Evolutionary conservation across 2,113 vertebrate genomes (phyloP).

Genomic region (Callaeas wilsoni): DNA sequence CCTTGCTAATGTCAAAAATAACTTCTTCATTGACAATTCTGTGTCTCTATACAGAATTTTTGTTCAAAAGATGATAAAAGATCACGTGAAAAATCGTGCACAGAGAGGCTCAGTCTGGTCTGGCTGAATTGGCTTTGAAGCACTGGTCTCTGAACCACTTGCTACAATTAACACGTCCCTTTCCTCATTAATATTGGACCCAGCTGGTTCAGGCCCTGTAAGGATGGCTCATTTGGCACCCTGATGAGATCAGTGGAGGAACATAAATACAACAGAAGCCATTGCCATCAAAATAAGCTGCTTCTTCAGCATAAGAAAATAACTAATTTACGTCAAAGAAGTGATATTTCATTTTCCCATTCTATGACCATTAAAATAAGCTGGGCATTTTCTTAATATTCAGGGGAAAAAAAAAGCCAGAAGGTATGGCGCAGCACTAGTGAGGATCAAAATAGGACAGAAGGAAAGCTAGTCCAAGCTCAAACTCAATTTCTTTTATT

Average conservation of each 20-base stretch:
- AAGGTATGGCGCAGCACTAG: not conserved
- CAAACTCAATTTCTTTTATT: not conserved
- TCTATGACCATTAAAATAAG: not conserved
- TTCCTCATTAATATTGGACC: slow-evolving; percentile 24
- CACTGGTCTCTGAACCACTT: not conserved
- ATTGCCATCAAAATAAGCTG: not conserved
- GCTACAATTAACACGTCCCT: not conserved
- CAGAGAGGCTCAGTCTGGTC: not conserved
- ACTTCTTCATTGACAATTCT: not conserved
- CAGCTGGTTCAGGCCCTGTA: not conserved
- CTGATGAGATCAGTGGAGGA: slow-evolving; percentile 12
- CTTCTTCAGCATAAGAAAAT: not conserved
- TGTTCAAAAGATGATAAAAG: not conserved
- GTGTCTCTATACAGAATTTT: not conserved
- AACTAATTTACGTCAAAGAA: not conserved
- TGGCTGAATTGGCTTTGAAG: not conserved
- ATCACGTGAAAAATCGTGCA: not conserved
- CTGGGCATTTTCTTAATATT: not conserved
- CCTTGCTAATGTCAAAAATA: not conserved
- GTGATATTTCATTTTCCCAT: not conserved
- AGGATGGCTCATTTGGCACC: not conserved
- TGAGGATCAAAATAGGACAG: not conserved
- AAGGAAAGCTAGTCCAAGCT: not conserved
- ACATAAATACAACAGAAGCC: not conserved
- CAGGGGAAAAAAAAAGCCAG: not conserved